These are phyloP conservation scores for Asarcornis scutulata DNA, from an alignment of 2,113 vertebrate genomes.

Conservation along the genomic window DNA sequence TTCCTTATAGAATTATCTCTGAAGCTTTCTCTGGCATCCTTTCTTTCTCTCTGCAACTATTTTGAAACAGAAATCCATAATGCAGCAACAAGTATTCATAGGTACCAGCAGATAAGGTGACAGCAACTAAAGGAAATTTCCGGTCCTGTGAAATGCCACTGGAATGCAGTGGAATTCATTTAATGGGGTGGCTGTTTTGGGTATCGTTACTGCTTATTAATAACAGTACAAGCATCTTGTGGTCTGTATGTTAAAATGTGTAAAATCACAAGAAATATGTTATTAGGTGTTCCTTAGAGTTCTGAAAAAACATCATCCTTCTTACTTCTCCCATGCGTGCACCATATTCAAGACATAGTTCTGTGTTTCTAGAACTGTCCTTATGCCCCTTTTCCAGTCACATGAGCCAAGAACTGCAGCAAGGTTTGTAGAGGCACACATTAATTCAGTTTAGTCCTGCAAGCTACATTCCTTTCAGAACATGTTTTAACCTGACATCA, in stretches of 20 bases:
- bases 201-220: background rate
- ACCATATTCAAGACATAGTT: background rate
- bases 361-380: slow-evolving; percentile 49
- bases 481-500: slow-evolving; percentile 68
- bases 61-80: slow-evolving; percentile 9
- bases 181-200: background rate
- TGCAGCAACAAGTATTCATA: background rate
- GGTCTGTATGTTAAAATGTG: background rate
- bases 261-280: background rate
- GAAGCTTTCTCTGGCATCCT: background rate
- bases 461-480: slow-evolving; percentile 59
- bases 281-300: background rate
- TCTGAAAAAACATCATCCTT: background rate
- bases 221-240: background rate
- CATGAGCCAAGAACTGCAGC: slow-evolving; percentile 35
- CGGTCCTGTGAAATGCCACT: background rate
- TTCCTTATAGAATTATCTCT: background rate
- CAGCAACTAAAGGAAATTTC: background rate
- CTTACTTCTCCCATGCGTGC: background rate
- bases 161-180: background rate
- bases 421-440: slow-evolving; percentile 17
- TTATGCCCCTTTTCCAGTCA: slow-evolving; percentile 51
- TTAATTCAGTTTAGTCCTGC: slow-evolving; percentile 59
- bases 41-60: background rate
- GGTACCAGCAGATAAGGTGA: background rate